Base-by-base conservation (phyloP, 2,888 invertebrate genomes). In the Orgyia antiqua region DNA sequence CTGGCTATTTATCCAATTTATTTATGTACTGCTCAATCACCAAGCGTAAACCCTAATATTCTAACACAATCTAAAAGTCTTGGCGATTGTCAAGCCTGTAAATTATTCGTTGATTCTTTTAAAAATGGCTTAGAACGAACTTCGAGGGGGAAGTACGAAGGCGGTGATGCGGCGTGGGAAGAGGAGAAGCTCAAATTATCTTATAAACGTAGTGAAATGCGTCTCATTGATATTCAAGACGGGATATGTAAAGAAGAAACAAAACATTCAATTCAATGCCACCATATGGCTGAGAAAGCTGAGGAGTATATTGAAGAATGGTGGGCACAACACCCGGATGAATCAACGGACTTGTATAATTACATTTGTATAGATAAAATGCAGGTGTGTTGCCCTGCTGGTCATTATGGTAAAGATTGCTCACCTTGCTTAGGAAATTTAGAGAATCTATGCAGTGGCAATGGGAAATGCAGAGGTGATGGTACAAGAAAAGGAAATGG, bases 401-500 rank as follows among this genome's bases (percentile, higher is more conserved):
- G 92, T 41, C 95, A 95, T 52, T 98, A 83, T 70, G 98, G 98
- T 0, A 88, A 91, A 17, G 87, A 92, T 4, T 99, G 99, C 65
- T 74, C 76, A 8, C 91, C 93, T 0, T 99, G 98, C 67, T 87
- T 87, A 0, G 95, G 95, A 1, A 90, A 89, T 51, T 92, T 91
- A 17, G 87, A 89, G 24, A 89, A 89, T 32, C 78, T 96, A 30
- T 99, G 99, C 68, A 91, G 75, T 45, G 93, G 92, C 2, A 94
- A 93, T 78, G 97, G 98, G 1, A 92, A 91, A 68, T 90, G 90
- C 45, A 74, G 89, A 42, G 98, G 98, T 0, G 91, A 92, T 41
- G 98, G 98, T 0, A 97, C 97, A 0, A 88, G 98, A 24, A 95
- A 95, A 71, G 99, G 99, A 0, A 96, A 93, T 61, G 99, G 98